Base-by-base conservation (phyloP, 2,888 invertebrate genomes). In the Seira musarum region DNA sequence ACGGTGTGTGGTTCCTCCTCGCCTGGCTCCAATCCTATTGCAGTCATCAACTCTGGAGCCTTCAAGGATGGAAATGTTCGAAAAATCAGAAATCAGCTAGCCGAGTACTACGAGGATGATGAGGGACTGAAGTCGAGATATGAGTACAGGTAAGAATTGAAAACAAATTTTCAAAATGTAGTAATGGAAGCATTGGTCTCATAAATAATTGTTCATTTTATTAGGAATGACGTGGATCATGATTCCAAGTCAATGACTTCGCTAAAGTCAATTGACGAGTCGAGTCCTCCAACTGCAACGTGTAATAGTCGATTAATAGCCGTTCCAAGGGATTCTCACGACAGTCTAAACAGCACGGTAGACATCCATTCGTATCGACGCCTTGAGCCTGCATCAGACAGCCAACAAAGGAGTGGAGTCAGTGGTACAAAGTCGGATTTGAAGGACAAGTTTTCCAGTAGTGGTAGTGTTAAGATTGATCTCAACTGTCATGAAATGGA, bases 401-500 rank as follows among this genome's bases (percentile, higher is more conserved):
- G 71, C 74, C 81, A 72, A 30, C 81, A 77, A 30, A 25, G 73
- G 19, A 63, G 21, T 66, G 30, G 75, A 53, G 13, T 61, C 66
- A 64, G 57, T 53, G 30, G 77, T 60, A 67, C 64, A 60, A 77
- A 77, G 35, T 35, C 69, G 8, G 71, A 68, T 13, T 76, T 63
- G 17, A 69, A 76, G 21, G 75, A 80, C 24, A 80, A 70, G 61
- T 80, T 80, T 80, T 75, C 80, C 80, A 71, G 76, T 82, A 78
- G 40, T 46, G 65, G 72, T 73, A 84, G 77, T 71, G 79, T 81
- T 67, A 87, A 85, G 83, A 86, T 87, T 86, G 87, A 87, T 85
- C 85, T 87, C 85, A 87, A 82, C 82, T 87, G 87, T 83, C 87
- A 87, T 74, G 87, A 87, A 84, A 87, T 85, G 65, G 87, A 86